A percentile compares a stretch with the other conserved stretches of the same genome.
These are phyloP conservation scores for Graphium colonna DNA, from an alignment of 2,888 invertebrate species.

Conservation along the genomic window DNA sequence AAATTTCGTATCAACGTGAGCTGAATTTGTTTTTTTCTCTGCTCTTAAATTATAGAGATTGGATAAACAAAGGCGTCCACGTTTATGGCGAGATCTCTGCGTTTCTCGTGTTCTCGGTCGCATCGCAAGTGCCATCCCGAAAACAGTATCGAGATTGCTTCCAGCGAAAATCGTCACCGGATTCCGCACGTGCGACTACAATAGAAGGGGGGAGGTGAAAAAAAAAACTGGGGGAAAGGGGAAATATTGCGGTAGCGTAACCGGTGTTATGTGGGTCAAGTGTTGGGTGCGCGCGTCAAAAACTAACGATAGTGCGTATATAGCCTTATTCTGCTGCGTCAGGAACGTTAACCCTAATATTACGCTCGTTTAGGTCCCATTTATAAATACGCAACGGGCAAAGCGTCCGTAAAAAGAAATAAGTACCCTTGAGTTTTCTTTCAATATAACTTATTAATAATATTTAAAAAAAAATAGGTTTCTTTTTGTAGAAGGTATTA, in stretches of 20 bases:
- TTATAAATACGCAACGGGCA: conserved; percentile 10
- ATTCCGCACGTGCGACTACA: conserved; percentile 4
- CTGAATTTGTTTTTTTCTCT: too few species aligned
- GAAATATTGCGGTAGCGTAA: conserved; percentile 22
- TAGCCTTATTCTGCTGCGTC: conserved; percentile 18
- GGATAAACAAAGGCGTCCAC: background rate
- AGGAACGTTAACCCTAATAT: conserved; percentile 25
- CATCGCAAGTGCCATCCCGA: conserved; percentile 8
- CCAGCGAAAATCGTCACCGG: conserved; percentile 9
- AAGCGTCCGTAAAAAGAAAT: too few species aligned
- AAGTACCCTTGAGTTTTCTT: too few species aligned
- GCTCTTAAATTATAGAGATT: too few species aligned
- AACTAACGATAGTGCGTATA: conserved; percentile 22
- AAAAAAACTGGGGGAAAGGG: background rate
- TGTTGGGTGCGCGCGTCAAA: conserved; percentile 20
- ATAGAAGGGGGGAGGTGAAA: conserved; percentile 1
- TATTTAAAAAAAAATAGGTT: too few species aligned
- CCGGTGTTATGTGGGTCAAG: conserved; percentile 32
- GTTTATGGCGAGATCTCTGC: background rate
- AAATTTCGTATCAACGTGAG: background rate
- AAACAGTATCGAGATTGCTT: conserved; percentile 14
- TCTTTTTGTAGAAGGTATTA: too few species aligned
- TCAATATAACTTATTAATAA: too few species aligned
- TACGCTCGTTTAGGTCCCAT: conserved; percentile 15
- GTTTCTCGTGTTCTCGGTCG: background rate